Percentiles rank a stretch among this genome's conserved stretches.
Conservation (phyloP, 1,140 invertebrate genomes). For the Calosoma granatense region DNA sequence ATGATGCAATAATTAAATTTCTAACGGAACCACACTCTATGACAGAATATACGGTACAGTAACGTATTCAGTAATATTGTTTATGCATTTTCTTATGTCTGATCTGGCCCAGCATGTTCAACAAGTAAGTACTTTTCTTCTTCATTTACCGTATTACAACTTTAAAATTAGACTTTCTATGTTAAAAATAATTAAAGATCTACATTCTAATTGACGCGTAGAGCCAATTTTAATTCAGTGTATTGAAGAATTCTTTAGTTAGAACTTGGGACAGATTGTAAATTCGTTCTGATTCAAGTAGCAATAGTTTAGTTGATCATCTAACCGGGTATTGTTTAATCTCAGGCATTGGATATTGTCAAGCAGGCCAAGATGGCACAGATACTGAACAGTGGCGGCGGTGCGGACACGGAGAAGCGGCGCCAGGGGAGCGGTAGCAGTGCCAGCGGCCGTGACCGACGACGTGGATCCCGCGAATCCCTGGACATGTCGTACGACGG, state of each 20-base stretch:
- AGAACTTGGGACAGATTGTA: too few relatives aligned
- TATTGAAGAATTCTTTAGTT: too few relatives aligned
- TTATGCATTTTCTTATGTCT: constrained; percentile 10
- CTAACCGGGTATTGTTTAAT: too few relatives aligned
- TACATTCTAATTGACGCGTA: too few relatives aligned
- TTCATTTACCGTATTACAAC: background rate
- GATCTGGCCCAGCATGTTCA: constrained; percentile 37
- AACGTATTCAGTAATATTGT: too few relatives aligned
- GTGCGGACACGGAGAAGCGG: constrained; percentile 35
- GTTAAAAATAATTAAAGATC: too few relatives aligned
- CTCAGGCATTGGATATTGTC: constrained; percentile 75
- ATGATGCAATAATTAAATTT: too few relatives aligned
- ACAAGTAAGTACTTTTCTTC: constrained; percentile 46
- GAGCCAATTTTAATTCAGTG: too few relatives aligned
- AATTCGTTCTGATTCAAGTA: background rate
- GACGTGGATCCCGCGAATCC: constrained; percentile 49
- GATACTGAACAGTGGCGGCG: constrained; percentile 44
- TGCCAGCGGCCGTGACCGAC: constrained; percentile 34
- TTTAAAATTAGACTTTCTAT: too few relatives aligned
- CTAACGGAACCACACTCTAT: too few relatives aligned
- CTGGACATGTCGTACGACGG: constrained; percentile 49
- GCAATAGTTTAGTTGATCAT: background rate
- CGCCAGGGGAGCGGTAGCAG: constrained; percentile 24
- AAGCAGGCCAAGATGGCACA: constrained; percentile 78
- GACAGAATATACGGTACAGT: too few relatives aligned